Evolutionary conservation across 2,888 invertebrate genomes (phyloP), one percentile per base, ranked within the genome.

Genomic region (Nomada goodeniana): DNA sequence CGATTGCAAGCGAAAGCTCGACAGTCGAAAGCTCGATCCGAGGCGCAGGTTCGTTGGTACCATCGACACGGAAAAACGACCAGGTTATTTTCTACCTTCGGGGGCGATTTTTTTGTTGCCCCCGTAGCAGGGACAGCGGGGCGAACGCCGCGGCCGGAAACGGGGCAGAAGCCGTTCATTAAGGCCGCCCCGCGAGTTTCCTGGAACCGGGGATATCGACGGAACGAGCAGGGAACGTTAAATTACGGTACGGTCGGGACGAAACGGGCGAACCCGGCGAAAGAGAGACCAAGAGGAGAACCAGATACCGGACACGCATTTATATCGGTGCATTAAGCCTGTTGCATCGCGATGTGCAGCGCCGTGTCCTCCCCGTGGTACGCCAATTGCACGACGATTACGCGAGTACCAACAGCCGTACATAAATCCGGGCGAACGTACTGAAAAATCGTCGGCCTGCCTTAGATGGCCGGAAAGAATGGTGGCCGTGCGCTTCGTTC

Each of bases 251-350:
- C 69, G 82, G 80, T 55, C 76, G 76, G 50, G 77, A 69, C 70
- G 71, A 29, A 11, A 79, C 73, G 80, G 80, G 75, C 60, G 61
- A 61, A 36, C 52, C 10, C 29, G 9, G 36, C 3, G 42, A n/a
- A 44, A 44, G 29, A 18, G 18, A 36, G 15, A 18, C 20, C 15
- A 4, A 18, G 68, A 23, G 76, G 80, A 87, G 83, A 87, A 87
- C 82, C 81, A 86, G 86, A 88, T 87, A 89, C 89, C 84, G 87
- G 86, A 87, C 85, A 88, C 83, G 88, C 89, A 89, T 89, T 89
- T 89, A 89, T 89, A 89, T 89, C 87, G 88, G 82, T 80, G 86
- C 88, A 89, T 89, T 89, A 89, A 77, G 85, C 79, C 82, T 57
- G 74, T 75, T 75, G 81, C 83, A 84, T 84, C 83, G 80, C 83